Percentiles rank a stretch among this genome's conserved stretches.
These are phyloP conservation scores for Drosophila micromelanica DNA, from an alignment of 1,140 invertebrate genomes.

Conservation along the genomic window DNA sequence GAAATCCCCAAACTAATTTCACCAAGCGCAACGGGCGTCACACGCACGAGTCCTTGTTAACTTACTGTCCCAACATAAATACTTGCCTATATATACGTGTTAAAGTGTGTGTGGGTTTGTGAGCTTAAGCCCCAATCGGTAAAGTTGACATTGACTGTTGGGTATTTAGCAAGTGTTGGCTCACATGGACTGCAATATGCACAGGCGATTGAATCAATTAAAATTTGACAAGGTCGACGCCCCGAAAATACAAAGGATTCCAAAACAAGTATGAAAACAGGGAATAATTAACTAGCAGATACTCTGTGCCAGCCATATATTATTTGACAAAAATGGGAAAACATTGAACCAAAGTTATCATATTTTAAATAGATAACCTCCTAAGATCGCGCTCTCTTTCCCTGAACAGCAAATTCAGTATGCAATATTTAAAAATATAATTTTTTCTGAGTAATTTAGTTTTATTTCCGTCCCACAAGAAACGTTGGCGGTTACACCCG, in stretches of 20 bases:
- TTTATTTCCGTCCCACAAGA: no score
- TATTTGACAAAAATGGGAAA: no score
- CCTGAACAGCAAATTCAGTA: no score
- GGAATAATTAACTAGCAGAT: background rate
- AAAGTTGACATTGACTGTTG: conserved; percentile 39
- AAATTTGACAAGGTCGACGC: conserved; percentile 57
- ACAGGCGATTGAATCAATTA: conserved; percentile 76
- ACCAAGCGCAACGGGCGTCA: conserved; percentile 38
- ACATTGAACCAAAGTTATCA: no score
- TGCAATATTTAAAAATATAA: no score
- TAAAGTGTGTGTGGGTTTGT: background rate
- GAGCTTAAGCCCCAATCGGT: conserved; percentile 1
- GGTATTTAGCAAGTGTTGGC: conserved; percentile 44
- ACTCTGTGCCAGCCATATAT: background rate
- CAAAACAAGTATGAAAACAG: conserved; percentile 4
- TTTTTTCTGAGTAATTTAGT: no score
- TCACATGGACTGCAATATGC: conserved; percentile 51
- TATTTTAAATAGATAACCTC: no score
- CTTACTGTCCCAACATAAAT: background rate
- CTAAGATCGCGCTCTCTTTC: no score
- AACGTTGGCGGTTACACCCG: no score
- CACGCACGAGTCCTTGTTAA: conserved; percentile 22
- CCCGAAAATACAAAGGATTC: conserved; percentile 22
- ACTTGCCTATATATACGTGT: background rate
- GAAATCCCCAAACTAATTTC: conserved; percentile 72